phyloP scores from a whole-genome alignment of 2,113 vertebrate genomes.

The Otocyon megalotis region DNA sequence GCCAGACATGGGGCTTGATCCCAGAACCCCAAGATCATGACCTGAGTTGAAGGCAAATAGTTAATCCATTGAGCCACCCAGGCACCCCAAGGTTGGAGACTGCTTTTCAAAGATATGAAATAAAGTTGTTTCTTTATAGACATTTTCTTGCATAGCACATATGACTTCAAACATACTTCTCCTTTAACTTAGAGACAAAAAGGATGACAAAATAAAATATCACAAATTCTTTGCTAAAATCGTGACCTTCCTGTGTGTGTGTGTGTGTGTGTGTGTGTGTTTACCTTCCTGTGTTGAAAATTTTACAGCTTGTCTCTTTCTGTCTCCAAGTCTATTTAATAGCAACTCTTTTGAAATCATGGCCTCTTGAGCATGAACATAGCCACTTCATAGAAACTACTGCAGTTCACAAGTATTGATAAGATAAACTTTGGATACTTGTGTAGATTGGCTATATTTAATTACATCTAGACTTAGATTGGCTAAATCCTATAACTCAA shows the following conservation, averaged over 20 bases:
- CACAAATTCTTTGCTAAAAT: not conserved
- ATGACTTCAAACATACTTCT: not conserved
- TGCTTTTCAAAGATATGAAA: not conserved
- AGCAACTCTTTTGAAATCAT: not conserved
- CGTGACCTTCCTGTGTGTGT: not conserved
- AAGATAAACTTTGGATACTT: not conserved
- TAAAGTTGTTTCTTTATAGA: not conserved
- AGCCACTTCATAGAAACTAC: not conserved
- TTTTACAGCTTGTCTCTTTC: not conserved
- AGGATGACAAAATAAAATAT: not conserved
- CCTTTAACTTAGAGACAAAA: not conserved
- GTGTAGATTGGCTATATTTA: not conserved
- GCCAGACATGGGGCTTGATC: not conserved
- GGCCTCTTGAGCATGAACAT: not conserved
- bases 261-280: too few relatives aligned
- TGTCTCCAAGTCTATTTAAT: not conserved
- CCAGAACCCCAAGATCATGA: not conserved
- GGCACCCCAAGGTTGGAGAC: not conserved
- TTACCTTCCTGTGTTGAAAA: not conserved
- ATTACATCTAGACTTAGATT: not conserved
- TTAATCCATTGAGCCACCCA: not conserved
- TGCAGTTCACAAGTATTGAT: not conserved
- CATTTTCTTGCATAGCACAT: not conserved
- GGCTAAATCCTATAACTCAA: not conserved
- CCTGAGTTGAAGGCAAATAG: not conserved